These are phyloP conservation scores for Gari tellinella DNA, from an alignment of 2,888 invertebrate species.

Conservation along the genomic window DNA sequence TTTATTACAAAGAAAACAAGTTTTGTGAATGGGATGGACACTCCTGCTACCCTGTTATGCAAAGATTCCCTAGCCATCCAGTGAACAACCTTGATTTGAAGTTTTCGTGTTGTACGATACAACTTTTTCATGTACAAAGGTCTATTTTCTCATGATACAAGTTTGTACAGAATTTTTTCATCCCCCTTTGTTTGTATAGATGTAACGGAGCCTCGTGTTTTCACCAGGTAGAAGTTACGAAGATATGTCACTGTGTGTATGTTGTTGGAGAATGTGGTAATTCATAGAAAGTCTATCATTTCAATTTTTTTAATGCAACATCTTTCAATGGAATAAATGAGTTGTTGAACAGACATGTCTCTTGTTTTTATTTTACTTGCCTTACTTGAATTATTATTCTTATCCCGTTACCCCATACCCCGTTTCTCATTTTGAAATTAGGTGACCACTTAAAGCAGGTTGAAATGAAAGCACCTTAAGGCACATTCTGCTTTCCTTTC, in stretches of 20 bases:
- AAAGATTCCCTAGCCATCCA: too few species aligned
- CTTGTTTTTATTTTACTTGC: background rate
- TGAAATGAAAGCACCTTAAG: too few species aligned
- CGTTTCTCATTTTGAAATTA: too few species aligned
- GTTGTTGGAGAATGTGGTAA: conserved; percentile 5
- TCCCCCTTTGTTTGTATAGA: conserved; percentile 39
- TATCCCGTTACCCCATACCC: too few species aligned
- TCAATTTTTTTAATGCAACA: conserved; percentile 40
- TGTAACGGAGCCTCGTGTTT: conserved; percentile 24
- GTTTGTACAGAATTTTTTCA: conserved; percentile 40
- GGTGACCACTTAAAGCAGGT: too few species aligned
- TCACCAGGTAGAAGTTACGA: background rate
- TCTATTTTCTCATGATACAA: conserved; percentile 19
- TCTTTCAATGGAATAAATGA: conserved; percentile 58
- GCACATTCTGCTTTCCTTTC: too few species aligned
- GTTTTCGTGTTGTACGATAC: conserved; percentile 26
- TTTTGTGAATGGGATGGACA: too few species aligned
- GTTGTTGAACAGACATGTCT: conserved; percentile 45
- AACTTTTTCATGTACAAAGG: conserved; percentile 23
- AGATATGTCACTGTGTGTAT: conserved; percentile 15
- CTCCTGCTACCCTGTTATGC: too few species aligned
- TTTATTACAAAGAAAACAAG: too few species aligned
- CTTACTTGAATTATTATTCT: too few species aligned
- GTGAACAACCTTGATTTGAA: conserved; percentile 8
- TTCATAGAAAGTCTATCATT: conserved; percentile 45